Percentiles rank a stretch among this genome's conserved stretches.
These are phyloP conservation scores for Adoxophyes honmai DNA, from an alignment of 1,140 invertebrate species.

Conservation along the genomic window DNA sequence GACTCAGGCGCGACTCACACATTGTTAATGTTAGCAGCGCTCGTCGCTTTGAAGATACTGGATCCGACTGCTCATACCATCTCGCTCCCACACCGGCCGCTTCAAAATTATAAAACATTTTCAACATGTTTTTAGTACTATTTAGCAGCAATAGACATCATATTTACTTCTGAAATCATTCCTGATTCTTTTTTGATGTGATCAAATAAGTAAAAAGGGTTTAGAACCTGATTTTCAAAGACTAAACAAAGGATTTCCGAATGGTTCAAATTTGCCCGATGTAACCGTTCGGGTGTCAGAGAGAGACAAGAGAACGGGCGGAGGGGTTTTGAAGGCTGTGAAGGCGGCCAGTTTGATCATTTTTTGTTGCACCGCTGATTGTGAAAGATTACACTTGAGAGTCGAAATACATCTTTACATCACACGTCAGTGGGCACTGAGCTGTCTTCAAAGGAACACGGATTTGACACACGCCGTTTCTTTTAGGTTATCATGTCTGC, in stretches of 20 bases:
- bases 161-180: background rate
- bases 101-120: background rate
- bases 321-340: slow-evolving; percentile 61
- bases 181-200: background rate
- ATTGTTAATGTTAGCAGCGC: slow-evolving; percentile 60
- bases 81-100: slow-evolving; percentile 44
- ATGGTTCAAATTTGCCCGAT: slow-evolving; percentile 20
- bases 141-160: background rate
- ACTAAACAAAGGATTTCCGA: slow-evolving; percentile 27
- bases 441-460: slow-evolving; percentile 76
- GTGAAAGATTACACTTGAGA: slow-evolving; percentile 77
- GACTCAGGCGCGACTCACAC: slow-evolving; percentile 75
- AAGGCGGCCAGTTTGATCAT: slow-evolving; percentile 72
- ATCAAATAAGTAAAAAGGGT: background rate
- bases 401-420: slow-evolving; percentile 77
- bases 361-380: slow-evolving; percentile 75
- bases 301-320: slow-evolving; percentile 58
- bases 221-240: slow-evolving; percentile 1
- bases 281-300: slow-evolving; percentile 39
- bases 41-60: slow-evolving; percentile 66
- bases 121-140: background rate
- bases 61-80: slow-evolving; percentile 51
- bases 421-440: slow-evolving; percentile 75
- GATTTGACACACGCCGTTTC: slow-evolving; percentile 69
- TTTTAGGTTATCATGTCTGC: slow-evolving; percentile 66